Percentiles rank a stretch among this genome's conserved stretches.
phyloP scores from a whole-genome alignment of 2,797 vertebrate genomes.

The Coendou prehensilis region DNA sequence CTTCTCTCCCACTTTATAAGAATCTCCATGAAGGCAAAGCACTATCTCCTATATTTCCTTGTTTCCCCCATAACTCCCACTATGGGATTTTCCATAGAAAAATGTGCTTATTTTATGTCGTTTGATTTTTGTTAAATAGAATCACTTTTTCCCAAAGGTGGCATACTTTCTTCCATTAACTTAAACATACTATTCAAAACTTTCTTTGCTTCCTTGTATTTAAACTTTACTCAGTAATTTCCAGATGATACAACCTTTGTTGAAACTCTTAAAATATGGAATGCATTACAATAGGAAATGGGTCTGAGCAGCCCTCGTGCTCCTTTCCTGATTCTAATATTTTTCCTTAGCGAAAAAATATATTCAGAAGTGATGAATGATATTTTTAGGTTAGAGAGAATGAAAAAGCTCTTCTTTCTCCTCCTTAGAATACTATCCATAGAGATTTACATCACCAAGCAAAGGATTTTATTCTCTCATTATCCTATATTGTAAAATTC shows the following conservation, averaged over 20 bases:
- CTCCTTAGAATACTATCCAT: slow-evolving; percentile 46
- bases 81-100: neutral
- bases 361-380: slow-evolving; percentile 68
- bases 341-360: slow-evolving; percentile 48
- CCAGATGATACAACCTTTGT: neutral
- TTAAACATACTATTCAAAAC: neutral
- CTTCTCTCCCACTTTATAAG: neutral
- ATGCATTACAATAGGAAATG: neutral
- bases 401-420: neutral
- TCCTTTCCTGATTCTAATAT: slow-evolving; percentile 3
- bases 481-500: slow-evolving; percentile 52
- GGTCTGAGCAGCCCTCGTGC: neutral
- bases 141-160: neutral
- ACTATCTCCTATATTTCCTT: neutral
- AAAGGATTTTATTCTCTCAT: neutral
- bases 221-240: slow-evolving; percentile 50
- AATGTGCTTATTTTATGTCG: neutral
- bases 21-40: neutral
- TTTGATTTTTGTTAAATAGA: slow-evolving; percentile 12
- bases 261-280: neutral
- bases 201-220: slow-evolving; percentile 17
- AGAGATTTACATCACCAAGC: slow-evolving; percentile 61
- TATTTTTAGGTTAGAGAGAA: slow-evolving; percentile 66
- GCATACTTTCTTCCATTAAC: neutral
- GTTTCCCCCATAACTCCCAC: neutral